Percentiles rank a stretch among this genome's conserved stretches.
These are phyloP conservation scores for Brenthis hecate DNA, from an alignment of 2,888 invertebrate genomes.

Conservation along the genomic window DNA sequence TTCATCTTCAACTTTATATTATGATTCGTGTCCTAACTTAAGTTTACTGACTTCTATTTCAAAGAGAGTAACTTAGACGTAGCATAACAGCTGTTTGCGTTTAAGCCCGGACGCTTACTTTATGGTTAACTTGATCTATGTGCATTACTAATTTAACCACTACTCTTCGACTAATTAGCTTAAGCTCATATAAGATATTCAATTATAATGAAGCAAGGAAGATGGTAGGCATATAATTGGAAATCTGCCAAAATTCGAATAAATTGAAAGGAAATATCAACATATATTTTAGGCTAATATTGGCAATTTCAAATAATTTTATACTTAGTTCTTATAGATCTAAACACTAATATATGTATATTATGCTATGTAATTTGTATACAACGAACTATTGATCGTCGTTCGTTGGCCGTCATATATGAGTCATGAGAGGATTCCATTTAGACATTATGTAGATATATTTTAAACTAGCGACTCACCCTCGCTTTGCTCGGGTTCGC, in stretches of 20 bases:
- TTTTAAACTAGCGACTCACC: too few species aligned
- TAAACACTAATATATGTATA: too few species aligned
- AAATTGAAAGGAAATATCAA: slow-evolving; percentile 21
- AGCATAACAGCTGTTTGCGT: neutral
- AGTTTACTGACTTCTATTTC: too few species aligned
- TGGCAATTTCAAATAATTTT: neutral
- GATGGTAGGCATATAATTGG: slow-evolving; percentile 24
- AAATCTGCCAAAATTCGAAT: slow-evolving; percentile 16
- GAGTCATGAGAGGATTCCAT: too few species aligned
- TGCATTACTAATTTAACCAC: slow-evolving; percentile 14
- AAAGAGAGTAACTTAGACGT: slow-evolving; percentile 30
- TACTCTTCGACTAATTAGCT: slow-evolving; percentile 23
- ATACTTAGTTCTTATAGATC: neutral
- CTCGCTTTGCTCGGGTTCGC: too few species aligned
- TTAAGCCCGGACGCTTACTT: neutral
- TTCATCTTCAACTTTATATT: too few species aligned
- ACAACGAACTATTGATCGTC: too few species aligned
- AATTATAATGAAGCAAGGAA: slow-evolving; percentile 28
- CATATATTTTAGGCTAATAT: neutral
- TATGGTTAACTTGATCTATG: slow-evolving; percentile 10
- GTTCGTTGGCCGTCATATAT: too few species aligned
- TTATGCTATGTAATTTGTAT: too few species aligned
- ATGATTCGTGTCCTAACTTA: too few species aligned
- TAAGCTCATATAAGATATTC: slow-evolving; percentile 26
- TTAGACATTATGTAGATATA: too few species aligned